Evolutionary conservation across 2,888 invertebrate species (phyloP), one percentile per base, ranked within the genome.

Genomic region (Erebia aethiops): DNA sequence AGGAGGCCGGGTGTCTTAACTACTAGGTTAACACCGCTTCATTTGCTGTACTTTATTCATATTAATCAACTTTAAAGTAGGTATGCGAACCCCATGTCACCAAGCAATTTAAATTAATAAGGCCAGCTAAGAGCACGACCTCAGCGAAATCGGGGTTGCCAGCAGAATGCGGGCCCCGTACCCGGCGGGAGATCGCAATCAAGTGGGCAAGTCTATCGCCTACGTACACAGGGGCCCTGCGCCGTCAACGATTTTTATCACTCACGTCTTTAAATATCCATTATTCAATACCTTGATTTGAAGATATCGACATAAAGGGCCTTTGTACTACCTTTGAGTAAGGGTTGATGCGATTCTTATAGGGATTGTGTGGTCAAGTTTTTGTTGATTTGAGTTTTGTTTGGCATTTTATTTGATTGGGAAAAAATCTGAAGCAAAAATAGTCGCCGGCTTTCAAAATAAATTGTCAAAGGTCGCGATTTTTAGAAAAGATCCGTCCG

Each of bases 191-290:
- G 87, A 87, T 82, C 80, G 81, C 80, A 80, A 86, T 87, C 87
- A 79, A 82, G 84, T 81, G 83, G 81, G 79, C 77, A 78, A 76
- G 81, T 79, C 81, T 82, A 81, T 83, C 84, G 83, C 81, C 83
- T 83, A 77, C 72, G 84, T 78, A 78, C 77, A 80, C 78, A 81
- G 76, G 78, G 77, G 69, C 43, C 66, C n/a, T 77, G 81, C 80
- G 67, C 71, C 78, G 83, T 86, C 87, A 84, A 84, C 84, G 81
- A 80, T 75, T 89, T 85, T 90, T 86, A 88, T 88, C 88, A 82
- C 81, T 80, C 81, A 79, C 83, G 77, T 80, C 74, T 80, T 83
- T 84, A 83, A 84, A 88, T 86, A 91, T 91, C 89, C 87, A 91
- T 88, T 87, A 89, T 72, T 70, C 70, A 70, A 70, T 74, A 74